phyloP scores from a whole-genome alignment of 2,797 vertebrate genomes.

The Vultur gryphus region DNA sequence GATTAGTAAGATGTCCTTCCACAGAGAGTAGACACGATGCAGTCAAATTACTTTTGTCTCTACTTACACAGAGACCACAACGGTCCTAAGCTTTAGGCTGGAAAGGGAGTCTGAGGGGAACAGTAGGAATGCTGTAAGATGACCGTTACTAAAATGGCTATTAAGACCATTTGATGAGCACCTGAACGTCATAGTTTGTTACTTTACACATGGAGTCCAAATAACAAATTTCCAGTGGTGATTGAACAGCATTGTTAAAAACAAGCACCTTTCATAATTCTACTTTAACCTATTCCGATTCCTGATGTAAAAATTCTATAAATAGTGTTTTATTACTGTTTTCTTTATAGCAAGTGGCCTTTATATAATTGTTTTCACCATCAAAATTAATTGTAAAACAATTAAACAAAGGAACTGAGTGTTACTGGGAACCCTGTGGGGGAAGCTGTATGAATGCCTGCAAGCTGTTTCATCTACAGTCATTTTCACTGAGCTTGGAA shows the following conservation, averaged over 20 bases:
- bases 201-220: not conserved
- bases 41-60: not conserved
- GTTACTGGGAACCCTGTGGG: not conserved
- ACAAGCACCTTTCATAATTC: not conserved
- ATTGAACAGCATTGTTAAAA: not conserved
- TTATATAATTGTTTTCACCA: not conserved
- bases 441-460: not conserved
- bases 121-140: not conserved
- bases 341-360: not conserved
- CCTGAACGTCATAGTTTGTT: not conserved
- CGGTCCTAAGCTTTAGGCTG: not conserved
- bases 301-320: not conserved
- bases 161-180: not conserved
- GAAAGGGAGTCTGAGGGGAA: not conserved
- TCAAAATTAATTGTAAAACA: not conserved
- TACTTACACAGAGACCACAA: not conserved
- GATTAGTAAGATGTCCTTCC: not conserved
- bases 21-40: fast-evolving
- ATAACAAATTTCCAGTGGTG: not conserved
- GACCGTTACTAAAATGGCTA: not conserved
- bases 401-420: not conserved
- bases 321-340: not conserved
- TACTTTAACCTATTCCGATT: not conserved
- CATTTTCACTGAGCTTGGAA: not conserved
- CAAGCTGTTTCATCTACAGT: not conserved